Percentiles rank a stretch among this genome's conserved stretches.
Evolutionary conservation across 2,888 invertebrate species (phyloP).

Genomic region (Amphipoea lucens): DNA sequence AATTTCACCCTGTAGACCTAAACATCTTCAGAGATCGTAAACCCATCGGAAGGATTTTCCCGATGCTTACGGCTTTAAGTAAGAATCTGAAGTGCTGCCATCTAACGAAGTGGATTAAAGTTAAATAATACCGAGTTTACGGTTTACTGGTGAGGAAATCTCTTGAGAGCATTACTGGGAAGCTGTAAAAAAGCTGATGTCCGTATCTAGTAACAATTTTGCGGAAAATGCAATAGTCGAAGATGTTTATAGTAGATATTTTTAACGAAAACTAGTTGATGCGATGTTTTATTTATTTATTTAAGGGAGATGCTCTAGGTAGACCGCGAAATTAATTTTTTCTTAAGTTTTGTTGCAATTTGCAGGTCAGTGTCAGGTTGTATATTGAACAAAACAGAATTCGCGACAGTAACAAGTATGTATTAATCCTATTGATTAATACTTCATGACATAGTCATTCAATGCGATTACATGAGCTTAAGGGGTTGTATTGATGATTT

Average conservation of each 20-base stretch:
- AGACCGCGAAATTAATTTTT: too few species aligned
- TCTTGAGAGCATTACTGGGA: constrained; percentile 10
- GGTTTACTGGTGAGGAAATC: constrained; percentile 28
- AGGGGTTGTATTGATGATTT: too few species aligned
- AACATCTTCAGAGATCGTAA: constrained; percentile 37
- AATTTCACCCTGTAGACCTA: too few species aligned
- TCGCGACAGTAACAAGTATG: too few species aligned
- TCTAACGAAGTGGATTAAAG: constrained; percentile 44
- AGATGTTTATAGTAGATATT: neutral
- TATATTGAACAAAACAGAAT: too few species aligned
- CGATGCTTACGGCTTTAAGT: constrained; percentile 34
- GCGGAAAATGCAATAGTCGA: neutral
- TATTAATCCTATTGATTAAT: too few species aligned
- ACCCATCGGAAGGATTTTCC: constrained; percentile 15
- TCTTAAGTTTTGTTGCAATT: too few species aligned
- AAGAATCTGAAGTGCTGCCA: constrained; percentile 31
- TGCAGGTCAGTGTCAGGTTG: too few species aligned
- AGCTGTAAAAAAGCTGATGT: constrained; percentile 18
- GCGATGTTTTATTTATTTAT: neutral
- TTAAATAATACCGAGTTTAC: constrained; percentile 41
- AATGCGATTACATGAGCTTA: too few species aligned
- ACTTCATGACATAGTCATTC: too few species aligned
- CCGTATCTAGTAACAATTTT: constrained; percentile 1
- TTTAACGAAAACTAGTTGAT: neutral
- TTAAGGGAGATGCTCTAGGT: neutral